phyloP scores from a whole-genome alignment of 2,797 vertebrate genomes.

The Petrocephalus schoutedeni region DNA sequence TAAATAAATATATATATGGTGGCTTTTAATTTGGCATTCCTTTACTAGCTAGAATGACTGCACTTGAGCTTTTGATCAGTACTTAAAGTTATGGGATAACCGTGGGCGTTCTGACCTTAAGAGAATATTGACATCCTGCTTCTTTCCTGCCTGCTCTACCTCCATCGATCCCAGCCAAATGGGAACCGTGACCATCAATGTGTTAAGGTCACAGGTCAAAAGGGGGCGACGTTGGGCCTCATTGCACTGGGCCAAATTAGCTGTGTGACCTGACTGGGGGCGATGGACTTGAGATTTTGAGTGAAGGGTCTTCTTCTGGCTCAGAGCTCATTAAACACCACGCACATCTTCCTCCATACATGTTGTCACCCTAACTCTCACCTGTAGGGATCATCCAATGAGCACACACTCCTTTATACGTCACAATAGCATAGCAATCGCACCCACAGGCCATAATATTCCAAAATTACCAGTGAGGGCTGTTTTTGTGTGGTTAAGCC shows the following conservation, averaged over 20 bases:
- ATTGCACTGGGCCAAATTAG: neutral
- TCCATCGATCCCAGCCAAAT: neutral
- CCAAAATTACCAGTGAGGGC: neutral
- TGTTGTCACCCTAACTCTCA: neutral
- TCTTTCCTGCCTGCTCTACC: neutral
- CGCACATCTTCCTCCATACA: neutral
- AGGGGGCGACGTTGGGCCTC: neutral
- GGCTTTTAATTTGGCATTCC: neutral
- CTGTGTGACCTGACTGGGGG: neutral
- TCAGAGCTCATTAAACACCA: neutral
- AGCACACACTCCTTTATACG: neutral
- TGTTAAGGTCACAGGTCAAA: neutral
- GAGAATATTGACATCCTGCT: too few species aligned
- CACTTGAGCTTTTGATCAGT: neutral
- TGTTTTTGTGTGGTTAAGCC: neutral
- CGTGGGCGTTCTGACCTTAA: neutral
- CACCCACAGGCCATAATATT: neutral
- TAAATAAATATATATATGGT: too few species aligned
- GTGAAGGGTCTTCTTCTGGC: neutral
- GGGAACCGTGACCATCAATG: neutral
- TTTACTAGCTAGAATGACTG: neutral
- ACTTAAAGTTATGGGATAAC: neutral
- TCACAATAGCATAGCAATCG: neutral
- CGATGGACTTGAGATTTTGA: neutral
- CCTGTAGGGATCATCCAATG: too few species aligned